These are phyloP conservation scores for Daktulosphaira vitifoliae DNA, from an alignment of 1,140 invertebrate species.

Conservation along the genomic window DNA sequence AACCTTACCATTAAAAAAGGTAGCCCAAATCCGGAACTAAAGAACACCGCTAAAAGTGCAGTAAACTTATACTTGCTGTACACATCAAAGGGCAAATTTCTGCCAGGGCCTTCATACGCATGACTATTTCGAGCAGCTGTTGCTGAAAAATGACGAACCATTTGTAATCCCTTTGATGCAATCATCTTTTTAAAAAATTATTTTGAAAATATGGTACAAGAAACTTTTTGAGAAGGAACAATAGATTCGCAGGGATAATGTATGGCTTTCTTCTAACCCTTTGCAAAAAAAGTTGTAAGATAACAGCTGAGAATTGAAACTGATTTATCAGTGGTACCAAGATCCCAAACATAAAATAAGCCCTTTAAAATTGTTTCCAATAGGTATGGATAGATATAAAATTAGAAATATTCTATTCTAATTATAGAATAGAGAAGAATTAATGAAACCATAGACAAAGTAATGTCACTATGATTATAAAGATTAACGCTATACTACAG, in stretches of 20 bases:
- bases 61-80: slow-evolving; percentile 29
- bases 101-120: slow-evolving; percentile 19
- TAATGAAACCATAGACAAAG: too few species aligned
- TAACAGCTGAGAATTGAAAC: slow-evolving; percentile 8
- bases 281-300: too few species aligned
- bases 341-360: neutral
- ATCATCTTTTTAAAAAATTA: slow-evolving; percentile 21
- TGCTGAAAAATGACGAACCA: slow-evolving; percentile 12
- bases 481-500: too few species aligned
- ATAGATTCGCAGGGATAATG: neutral
- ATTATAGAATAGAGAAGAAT: too few species aligned
- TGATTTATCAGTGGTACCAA: slow-evolving; percentile 30
- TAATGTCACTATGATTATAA: too few species aligned
- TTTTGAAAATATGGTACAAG: neutral
- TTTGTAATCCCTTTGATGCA: neutral
- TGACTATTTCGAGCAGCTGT: slow-evolving; percentile 14
- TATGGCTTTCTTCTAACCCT: too few species aligned
- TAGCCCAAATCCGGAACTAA: slow-evolving; percentile 21
- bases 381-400: too few species aligned
- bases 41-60: slow-evolving; percentile 6
- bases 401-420: too few species aligned
- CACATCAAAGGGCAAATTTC: slow-evolving; percentile 19
- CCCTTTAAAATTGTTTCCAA: neutral
- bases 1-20: slow-evolving; percentile 22
- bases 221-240: neutral